Evolutionary conservation across 2,888 invertebrate genomes (phyloP), one percentile per base, ranked within the genome.

Genomic region (Tolmerus cingulatus): DNA sequence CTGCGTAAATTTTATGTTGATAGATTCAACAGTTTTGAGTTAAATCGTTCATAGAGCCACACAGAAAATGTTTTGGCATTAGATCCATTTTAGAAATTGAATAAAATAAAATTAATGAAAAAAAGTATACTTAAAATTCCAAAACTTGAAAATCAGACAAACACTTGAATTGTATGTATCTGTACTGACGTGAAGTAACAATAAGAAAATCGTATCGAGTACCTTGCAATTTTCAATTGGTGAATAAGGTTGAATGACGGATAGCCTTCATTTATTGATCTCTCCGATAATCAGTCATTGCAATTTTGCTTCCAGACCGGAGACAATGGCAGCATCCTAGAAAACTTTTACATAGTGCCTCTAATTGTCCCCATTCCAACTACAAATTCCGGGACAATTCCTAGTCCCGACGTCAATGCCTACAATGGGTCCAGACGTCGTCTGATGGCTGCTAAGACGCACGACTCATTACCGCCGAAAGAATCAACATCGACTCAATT

Each of bases 401-500:
- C 27, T 66, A 2, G 23, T 66, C 66, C 14, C 27, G 27, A 66
- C 27, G 66, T 51, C 51, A 5, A 12, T 27, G 19, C 19, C 55
- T 55, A 19, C 5, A 66, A 27, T 66, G 27, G 12, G 23, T 27
- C 23, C 19, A 27, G 27, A 23, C 66, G 27, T 66, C 66, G 27
- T 66, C 23, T 66, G 51, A 51, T 51, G 5, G 23, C 19, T 55
- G 55, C 51, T 66, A 23, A 23, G 66, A 12, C 66, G 23, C 9
- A 66, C 66, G 66, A 66, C 27, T 66, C 66, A 66, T 66, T 66
- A 27, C 66, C 66, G 66, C 2, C 66, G 9, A 66, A 66, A 66
- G 66, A 66, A 66, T 76, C 34, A 76, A 76, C 37, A 37, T 37
- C 76, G 37, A 76, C 76, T 76, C 76, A 76, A 76, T 76, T 76